Base-by-base conservation (phyloP, 2,888 invertebrate species). In the Drosophila acutilabella region DNA sequence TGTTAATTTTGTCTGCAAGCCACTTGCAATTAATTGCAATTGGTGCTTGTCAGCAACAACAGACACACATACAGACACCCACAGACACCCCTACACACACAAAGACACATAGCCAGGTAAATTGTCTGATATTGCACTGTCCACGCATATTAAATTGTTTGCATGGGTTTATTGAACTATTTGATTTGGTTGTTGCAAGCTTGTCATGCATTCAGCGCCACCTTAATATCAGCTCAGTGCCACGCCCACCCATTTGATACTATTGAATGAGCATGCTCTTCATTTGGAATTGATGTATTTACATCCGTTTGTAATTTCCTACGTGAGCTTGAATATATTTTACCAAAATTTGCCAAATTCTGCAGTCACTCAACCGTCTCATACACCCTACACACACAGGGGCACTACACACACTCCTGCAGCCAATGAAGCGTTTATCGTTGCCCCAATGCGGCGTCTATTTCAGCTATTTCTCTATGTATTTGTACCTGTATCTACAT, bases 231-330 rank as follows among this genome's bases (percentile, higher is more conserved):
- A 13, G 13, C 8, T 13, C 50, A 54, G 16, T 18, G 38, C 14
- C 51, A 14, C 54, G 23, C 18, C 47, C 42, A 47, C 33, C 30
- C 66, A 64, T 54, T 70, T 64, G 53, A 64, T 52, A 14, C 56
- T 48, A 65, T 66, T 69, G 64, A 71, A 51, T 77, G 78, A 70
- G 64, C 76, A 78, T 44, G 64, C 79, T 72, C 79, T 69, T 71
- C 85, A 81, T 74, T 77, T 79, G 54, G 71, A 70, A 78, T 86
- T 83, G 81, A 85, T 88, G 89, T 79, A 79, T 85, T 86, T 83
- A 83, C 87, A 83, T 85, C 85, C 89, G 89, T 74, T 88, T 83
- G 89, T 77, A 81, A 85, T 85, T 88, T 85, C 79, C 87, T 75
- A 85, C 83, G 85, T 83, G 83, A 64, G 82, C 77, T 72, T 68